A percentile compares a stretch with the other conserved stretches of the same genome.
Conservation (phyloP, 2,113 vertebrate species). For the Sebastes schlegelii region DNA sequence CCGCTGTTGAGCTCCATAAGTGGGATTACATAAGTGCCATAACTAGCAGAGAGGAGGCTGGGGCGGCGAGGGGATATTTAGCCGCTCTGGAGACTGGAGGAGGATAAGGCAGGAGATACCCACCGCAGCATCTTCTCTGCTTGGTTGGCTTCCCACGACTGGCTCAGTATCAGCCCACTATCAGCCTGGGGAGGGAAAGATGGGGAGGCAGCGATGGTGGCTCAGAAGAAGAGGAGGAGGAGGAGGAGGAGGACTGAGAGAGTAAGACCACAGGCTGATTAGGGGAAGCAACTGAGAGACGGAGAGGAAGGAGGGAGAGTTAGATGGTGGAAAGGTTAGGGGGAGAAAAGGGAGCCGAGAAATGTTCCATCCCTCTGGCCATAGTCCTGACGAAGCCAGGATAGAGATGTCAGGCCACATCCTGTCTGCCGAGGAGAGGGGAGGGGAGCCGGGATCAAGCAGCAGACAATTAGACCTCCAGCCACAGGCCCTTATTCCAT, state of each 20-base stretch:
- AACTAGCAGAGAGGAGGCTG: conserved; percentile 62
- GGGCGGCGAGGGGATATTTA: conserved; percentile 60
- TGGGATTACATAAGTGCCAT: conserved; percentile 72
- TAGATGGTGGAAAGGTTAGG: conserved; percentile 59
- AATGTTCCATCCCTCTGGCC: conserved; percentile 61
- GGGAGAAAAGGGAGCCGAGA: conserved; percentile 49
- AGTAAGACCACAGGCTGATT: conserved; percentile 55
- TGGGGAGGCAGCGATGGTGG: conserved; percentile 44
- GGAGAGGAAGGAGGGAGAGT: conserved; percentile 36
- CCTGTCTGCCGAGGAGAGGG: conserved; percentile 61
- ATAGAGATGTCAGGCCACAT: conserved; percentile 76
- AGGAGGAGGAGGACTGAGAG: conserved; percentile 23
- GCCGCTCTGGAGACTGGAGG: conserved; percentile 68
- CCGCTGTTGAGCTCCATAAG: conserved; percentile 61
- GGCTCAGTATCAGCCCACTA: conserved; percentile 69
- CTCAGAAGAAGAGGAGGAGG: conserved; percentile 33
- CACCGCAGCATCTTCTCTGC: conserved; percentile 60
- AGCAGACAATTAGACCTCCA: conserved; percentile 67
- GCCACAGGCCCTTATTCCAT: conserved; percentile 56
- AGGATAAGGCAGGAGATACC: conserved; percentile 68
- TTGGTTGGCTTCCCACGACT: conserved; percentile 64
- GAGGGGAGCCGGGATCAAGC: conserved; percentile 50
- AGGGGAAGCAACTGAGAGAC: conserved; percentile 27
- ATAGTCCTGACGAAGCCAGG: conserved; percentile 61
- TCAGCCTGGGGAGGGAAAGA: conserved; percentile 56